Base-by-base conservation (phyloP, 2,113 vertebrate species). In the Ciconia boyciana region DNA sequence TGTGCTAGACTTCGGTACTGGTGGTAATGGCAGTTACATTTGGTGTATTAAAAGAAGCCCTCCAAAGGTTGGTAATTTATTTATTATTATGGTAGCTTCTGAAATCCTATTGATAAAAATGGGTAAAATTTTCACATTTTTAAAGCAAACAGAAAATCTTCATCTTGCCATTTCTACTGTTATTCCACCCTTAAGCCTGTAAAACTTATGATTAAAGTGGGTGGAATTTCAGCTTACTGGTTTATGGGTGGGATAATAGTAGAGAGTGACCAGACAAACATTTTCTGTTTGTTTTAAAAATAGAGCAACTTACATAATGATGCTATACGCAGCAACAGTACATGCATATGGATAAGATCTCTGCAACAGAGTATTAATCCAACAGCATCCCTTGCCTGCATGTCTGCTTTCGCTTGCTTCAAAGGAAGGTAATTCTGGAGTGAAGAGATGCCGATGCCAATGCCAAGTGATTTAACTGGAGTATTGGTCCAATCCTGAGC, bases 231-330 rank as follows among this genome's bases (percentile, higher is more conserved):
- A 85, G 48, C 29, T 84, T 74, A 32, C 68, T 71, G 72, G 24
- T 87, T 93, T 88, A 69, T 0, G 5, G 68, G 81, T 93, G 76
- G 55, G 52, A 36, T 87, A 69, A 71, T 44, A 61, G 92, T 31
- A 85, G 75, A 75, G 55, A 77, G 43, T 95, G 92, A 90, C 90
- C 91, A 93, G 83, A 68, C 80, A 84, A 85, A 65, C 2, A 1
- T 49, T 71, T 80, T 89, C 49, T 57, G 57, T 71, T 77, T 77
- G 39, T 88, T 95, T 91, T 94, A 83, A 93, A 96, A 95, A 82
- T 76, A 87, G 77, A 68, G 41, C 28, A 43, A 24, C 65, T 96
- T 93, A 69, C 39, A 36, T 97, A 95, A 94, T 16, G 43, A 74
- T 77, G 78, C 62, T 83, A 3, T 75, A 70, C 21, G 32, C 46